Evolutionary conservation across 2,113 vertebrate genomes (phyloP).

Genomic region (Melanerpes formicivorus): DNA sequence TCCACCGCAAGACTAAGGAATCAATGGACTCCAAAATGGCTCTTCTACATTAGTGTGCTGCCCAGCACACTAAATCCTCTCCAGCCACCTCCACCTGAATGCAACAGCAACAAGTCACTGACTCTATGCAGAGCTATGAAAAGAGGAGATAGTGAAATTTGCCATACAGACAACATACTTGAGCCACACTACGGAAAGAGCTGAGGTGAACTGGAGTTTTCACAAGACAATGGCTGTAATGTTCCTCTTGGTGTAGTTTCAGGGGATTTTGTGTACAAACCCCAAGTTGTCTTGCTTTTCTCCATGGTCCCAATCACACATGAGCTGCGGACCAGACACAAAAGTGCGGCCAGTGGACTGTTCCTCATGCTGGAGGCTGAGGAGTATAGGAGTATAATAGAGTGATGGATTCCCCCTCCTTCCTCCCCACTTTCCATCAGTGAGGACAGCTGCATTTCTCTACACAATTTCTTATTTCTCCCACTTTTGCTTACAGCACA

Average conservation of each 20-base stretch:
- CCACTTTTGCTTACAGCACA: background rate
- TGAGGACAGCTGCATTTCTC: background rate
- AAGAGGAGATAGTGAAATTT: background rate
- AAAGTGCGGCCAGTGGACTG: background rate
- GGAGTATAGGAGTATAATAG: too few relatives aligned
- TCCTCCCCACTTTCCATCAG: background rate
- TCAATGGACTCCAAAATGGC: background rate
- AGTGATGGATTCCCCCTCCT: background rate
- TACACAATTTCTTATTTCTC: background rate
- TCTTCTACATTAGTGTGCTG: background rate
- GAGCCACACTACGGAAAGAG: background rate
- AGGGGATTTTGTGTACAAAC: background rate
- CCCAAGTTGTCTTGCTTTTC: background rate
- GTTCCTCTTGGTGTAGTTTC: background rate
- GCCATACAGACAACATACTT: background rate
- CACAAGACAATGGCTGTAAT: background rate
- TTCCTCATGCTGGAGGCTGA: background rate
- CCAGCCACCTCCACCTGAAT: rapidly evolving
- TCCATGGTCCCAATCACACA: rapidly evolving
- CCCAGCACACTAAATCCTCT: background rate
- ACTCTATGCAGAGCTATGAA: background rate
- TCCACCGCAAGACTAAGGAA: background rate
- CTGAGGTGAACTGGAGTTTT: background rate
- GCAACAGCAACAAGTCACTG: background rate
- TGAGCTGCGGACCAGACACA: background rate